Base-by-base conservation (phyloP, 2,797 vertebrate species). In the Nannoperca australis region DNA sequence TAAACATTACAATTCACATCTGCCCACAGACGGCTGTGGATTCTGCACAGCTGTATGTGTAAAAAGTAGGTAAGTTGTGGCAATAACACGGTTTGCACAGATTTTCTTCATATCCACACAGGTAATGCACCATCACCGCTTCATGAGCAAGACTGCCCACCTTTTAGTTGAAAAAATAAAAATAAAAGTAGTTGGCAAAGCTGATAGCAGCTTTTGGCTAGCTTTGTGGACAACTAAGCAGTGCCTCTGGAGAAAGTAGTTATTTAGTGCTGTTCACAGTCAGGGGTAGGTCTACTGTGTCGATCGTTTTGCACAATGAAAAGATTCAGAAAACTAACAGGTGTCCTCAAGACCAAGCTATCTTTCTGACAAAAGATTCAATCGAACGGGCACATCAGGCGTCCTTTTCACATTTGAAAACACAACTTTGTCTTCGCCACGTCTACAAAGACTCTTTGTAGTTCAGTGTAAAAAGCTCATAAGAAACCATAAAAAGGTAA, bases 381-480 rank as follows among this genome's bases (percentile, higher is more conserved):
- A 87, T 79, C 70, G 32, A 79, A 77, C 30, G 88, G 90, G 87
- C 91, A 87, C 89, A 88, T 90, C 88, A 88, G 89, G 90, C 62
- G 72, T 90, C 90, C 89, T 87, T 90, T 94, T 93, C 92, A 93
- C 91, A 94, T 93, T 92, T 92, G 87, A 91, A 91, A 91, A 88
- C 87, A 87, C 78, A 83, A 83, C 85, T 47, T 38, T 59, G 49
- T 88, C 88, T 83, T 89, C 83, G 74, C 65, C 86, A 80, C 54
- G 55, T 84, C 90, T 88, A 91, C 89, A 93, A 89, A 92, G 83
- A 89, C 74, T 81, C 84, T 92, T 88, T 87, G 89, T 90, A 91
- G 89, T 92, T 90, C 91, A 92, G 88, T 93, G 92, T 94, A 94
- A 92, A 93, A 93, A 93, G 91, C 76, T 94, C 79, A 71, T 92